phyloP scores from a whole-genome alignment of 92 coral and sea anemone genomes.

The Phenganax marumi region DNA sequence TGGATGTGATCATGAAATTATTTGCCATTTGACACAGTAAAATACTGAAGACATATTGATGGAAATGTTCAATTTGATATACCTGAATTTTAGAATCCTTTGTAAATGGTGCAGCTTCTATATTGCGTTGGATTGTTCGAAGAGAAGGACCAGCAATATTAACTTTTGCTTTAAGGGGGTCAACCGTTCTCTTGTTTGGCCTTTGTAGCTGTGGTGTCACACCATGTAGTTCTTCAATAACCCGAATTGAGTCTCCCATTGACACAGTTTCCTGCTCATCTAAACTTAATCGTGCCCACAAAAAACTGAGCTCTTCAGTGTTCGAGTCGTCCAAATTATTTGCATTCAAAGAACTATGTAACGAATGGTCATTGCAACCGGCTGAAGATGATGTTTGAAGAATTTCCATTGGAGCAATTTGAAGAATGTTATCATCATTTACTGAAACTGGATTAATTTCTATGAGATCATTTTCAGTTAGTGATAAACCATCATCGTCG shows the following conservation, averaged over 20 bases:
- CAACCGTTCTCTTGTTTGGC: slow-evolving; percentile 3
- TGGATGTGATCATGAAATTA: neutral
- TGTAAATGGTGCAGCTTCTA: slow-evolving; percentile 49
- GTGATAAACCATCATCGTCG: slow-evolving; percentile 15
- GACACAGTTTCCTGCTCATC: slow-evolving; percentile 39
- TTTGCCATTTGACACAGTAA: neutral
- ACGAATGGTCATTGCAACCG: neutral
- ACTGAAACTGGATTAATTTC: too few species aligned
- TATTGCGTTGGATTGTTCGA: slow-evolving; percentile 50
- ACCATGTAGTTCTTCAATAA: slow-evolving; percentile 33
- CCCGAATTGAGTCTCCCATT: slow-evolving; percentile 33
- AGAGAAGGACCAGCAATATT: slow-evolving; percentile 62
- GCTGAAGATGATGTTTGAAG: neutral
- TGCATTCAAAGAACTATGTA: slow-evolving; percentile 20
- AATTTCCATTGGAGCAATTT: neutral
- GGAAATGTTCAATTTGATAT: too few species aligned
- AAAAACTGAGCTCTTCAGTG: slow-evolving; percentile 24
- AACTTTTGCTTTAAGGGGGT: slow-evolving; percentile 59
- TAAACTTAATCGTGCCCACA: slow-evolving; percentile 46
- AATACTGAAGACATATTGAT: neutral
- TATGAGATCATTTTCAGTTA: slow-evolving; percentile 18
- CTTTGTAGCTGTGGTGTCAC: slow-evolving; percentile 38
- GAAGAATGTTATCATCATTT: too few species aligned
- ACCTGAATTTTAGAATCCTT: slow-evolving; percentile 56
- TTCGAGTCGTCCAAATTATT: neutral